phyloP scores from a whole-genome alignment of 2,888 invertebrate species.

The Drosophila fulvimacula region DNA sequence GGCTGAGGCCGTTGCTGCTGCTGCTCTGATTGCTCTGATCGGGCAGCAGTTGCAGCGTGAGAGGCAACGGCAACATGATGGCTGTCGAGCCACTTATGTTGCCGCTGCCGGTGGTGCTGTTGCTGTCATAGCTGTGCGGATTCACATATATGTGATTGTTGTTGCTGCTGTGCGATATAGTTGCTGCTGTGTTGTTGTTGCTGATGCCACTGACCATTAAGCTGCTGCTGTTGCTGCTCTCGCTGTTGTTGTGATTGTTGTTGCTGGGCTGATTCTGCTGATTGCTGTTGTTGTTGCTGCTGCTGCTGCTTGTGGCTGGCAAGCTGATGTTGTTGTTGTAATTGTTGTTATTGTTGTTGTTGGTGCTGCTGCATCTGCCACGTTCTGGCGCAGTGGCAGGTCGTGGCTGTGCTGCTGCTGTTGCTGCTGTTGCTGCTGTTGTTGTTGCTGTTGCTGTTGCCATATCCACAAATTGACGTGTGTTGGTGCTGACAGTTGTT shows the following conservation, averaged over 20 bases:
- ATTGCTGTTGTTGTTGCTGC: constrained; percentile 50
- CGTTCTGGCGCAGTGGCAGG: constrained; percentile 60
- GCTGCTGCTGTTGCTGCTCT: constrained; percentile 32
- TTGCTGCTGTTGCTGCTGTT: constrained; percentile 16
- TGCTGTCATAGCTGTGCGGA: constrained; percentile 83
- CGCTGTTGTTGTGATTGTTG: constrained; percentile 45
- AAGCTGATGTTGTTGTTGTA: constrained; percentile 55
- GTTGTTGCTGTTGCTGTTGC: constrained; percentile 11
- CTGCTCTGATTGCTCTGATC: constrained; percentile 41
- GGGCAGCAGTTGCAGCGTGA: constrained; percentile 41
- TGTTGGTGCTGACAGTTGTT: constrained; percentile 34
- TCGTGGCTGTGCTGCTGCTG: constrained; percentile 20
- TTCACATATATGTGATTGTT: constrained; percentile 84
- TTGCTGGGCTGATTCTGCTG: constrained; percentile 53
- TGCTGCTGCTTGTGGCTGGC: constrained; percentile 54
- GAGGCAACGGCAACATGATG: constrained; percentile 62
- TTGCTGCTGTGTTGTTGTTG: constrained; percentile 14
- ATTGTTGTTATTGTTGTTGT: constrained; percentile 42
- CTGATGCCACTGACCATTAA: constrained; percentile 48
- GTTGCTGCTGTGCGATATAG: constrained; percentile 49
- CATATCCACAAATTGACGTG: constrained; percentile 46
- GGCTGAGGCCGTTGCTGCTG: constrained; percentile 44
- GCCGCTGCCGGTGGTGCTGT: constrained; percentile 72
- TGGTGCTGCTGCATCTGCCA: constrained; percentile 63
- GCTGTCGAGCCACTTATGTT: constrained; percentile 79